Base-by-base conservation (phyloP, 2,888 invertebrate species). In the Drosophila pseudotalamancana region DNA sequence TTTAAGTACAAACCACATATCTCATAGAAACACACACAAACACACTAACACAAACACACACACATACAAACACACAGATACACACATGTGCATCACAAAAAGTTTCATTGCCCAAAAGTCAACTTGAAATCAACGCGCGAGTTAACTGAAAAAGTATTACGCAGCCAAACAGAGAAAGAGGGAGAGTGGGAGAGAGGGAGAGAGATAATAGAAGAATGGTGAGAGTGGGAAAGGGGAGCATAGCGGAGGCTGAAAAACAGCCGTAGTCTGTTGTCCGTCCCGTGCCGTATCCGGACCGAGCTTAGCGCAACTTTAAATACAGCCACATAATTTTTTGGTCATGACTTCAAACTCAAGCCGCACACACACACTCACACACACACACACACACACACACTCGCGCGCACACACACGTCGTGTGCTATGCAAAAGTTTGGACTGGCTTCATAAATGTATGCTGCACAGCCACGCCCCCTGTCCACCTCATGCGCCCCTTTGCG, bases 71-170 rank as follows among this genome's bases (percentile, higher is more conserved):
- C 3, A 23, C 11, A 2, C 14, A 23, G 25, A 31, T 8, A 39
- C 6, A 6, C 14, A 50, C 8, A 9, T 14, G 54, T 32, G 29
- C 27, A 67, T 11, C 14, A 34, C 6, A 62, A 57, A 73, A 75
- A 72, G 68, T 75, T 72, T 76, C 59, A 65, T 53, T 71, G 72
- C 67, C 77, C 59, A 67, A 76, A 72, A 74, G 74, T 76, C 74
- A 74, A 74, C 57, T 74, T 63, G 55, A 82, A 82, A 81, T 81
- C 77, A 74, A 63, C 81, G 60, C 84, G 68, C 77, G 81, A 87
- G 85, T 82, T 87, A 82, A 82, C 81, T 87, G 87, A 82, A 82
- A 87, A 81, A 80, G 81, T 81, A 81, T 81, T 87, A 84, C 61
- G 67, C 63, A 67, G 68, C 53, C 82, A 48, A 46, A 49, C 40